These are phyloP conservation scores for Hemithea aestivaria DNA, from an alignment of 2,888 invertebrate genomes.

Conservation along the genomic window DNA sequence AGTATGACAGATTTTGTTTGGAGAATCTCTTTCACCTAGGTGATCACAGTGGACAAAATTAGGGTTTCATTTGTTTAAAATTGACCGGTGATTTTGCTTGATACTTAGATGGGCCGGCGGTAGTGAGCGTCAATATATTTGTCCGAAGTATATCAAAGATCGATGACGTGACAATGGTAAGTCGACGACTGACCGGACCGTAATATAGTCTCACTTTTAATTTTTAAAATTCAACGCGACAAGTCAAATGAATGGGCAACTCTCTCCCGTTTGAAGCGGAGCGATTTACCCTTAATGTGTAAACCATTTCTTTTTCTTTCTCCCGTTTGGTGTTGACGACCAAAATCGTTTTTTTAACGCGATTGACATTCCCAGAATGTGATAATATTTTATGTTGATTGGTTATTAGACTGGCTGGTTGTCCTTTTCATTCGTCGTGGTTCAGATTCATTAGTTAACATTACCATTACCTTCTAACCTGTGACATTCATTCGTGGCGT, in stretches of 20 bases:
- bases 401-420: constrained; percentile 53
- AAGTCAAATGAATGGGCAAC: constrained; percentile 78
- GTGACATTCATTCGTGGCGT: constrained; percentile 49
- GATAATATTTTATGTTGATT: constrained; percentile 26
- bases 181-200: constrained; percentile 77
- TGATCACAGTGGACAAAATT: constrained; percentile 2
- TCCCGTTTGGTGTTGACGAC: constrained; percentile 73
- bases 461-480: constrained; percentile 48
- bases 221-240: constrained; percentile 44
- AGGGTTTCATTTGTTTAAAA: constrained; percentile 43
- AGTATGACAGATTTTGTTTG: no score
- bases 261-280: constrained; percentile 58
- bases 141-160: constrained; percentile 99
- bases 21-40: no score
- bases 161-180: constrained; percentile 99
- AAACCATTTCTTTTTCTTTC: constrained; percentile 47
- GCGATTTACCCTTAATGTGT: constrained; percentile 62
- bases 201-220: constrained; percentile 54
- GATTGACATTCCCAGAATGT: no score
- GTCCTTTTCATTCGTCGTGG: constrained; percentile 35
- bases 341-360: constrained; percentile 76
- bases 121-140: constrained; percentile 98
- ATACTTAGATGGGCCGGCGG: constrained; percentile 92
- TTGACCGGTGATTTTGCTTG: constrained; percentile 73
- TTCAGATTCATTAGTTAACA: constrained; percentile 47